Base-by-base conservation (phyloP, 2,888 invertebrate species). In the Willowsia nigromaculata region DNA sequence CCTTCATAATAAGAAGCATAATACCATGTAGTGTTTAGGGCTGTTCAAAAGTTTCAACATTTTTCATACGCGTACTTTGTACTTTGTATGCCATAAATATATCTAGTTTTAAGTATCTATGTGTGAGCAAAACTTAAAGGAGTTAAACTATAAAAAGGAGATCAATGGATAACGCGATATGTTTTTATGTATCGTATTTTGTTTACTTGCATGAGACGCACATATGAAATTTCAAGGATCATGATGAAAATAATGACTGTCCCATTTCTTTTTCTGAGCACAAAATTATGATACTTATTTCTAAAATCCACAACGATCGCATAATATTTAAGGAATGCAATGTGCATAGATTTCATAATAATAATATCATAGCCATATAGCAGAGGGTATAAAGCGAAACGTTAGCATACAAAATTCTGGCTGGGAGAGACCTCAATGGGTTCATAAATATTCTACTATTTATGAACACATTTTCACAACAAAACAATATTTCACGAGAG, bases 381-480 rank as follows among this genome's bases (percentile, higher is more conserved):
- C 76, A 50, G 50, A 30, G 33, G 18, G 13, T 65, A 53, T 86
- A 53, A 68, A 86, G 68, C 68, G 53, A 37, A 80, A 56, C 62
- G 40, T 7, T 43, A 15, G 30, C 50, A 76, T 50, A 43, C 47
- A 53, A 86, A 78, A 53, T 78, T 68, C 37, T 85, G 68, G 78
- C 40, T 65, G 80, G 86, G 68, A 50, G 82, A 82, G 53, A 89
- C 80, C 84, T 85, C 83, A 15, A 83, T 89, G 85, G 86, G 87
- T 89, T 89, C 89, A 89, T 89, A 89, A 90, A 89, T 89, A 85
- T 90, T 80, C 85, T 89, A 89, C 89, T 87, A 90, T 90, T 89
- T 87, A 89, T n/a, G n/a, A n/a, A n/a, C n/a, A n/a, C n/a, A n/a
- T n/a, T 89, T 89, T 89, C 85, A 90, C 89, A 89, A 89, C 90